phyloP scores from a whole-genome alignment of 2,797 vertebrate species.

The Cyprinodon diabolis region DNA sequence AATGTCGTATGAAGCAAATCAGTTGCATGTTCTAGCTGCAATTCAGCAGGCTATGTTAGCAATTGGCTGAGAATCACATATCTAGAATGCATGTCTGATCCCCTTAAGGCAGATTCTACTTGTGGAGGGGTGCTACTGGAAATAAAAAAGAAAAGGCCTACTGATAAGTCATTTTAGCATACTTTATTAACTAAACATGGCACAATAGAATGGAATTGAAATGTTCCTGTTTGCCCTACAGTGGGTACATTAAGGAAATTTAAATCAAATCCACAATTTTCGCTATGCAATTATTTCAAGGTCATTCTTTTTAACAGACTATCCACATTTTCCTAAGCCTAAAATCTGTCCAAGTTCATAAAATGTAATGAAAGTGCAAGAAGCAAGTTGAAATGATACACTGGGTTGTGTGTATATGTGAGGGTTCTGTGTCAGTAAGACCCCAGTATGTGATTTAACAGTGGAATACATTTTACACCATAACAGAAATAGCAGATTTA shows the following conservation, averaged over 20 bases:
- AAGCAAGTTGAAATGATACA: conserved; percentile 49
- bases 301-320: neutral
- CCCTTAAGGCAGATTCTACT: neutral
- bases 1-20: neutral
- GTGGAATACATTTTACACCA: conserved; percentile 69
- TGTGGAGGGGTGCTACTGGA: neutral
- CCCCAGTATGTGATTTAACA: conserved; percentile 64
- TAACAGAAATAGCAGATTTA: conserved; percentile 74
- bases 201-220: too few relatives aligned
- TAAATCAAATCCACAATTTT: neutral
- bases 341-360: conserved; percentile 30
- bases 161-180: neutral
- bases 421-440: conserved; percentile 26
- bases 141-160: neutral
- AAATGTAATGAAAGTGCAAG: conserved; percentile 56
- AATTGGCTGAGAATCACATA: neutral
- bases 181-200: too few relatives aligned
- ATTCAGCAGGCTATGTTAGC: neutral
- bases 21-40: neutral
- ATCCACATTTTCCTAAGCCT: neutral
- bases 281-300: neutral
- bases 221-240: too few relatives aligned
- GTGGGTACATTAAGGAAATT: too few relatives aligned
- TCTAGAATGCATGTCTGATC: neutral
- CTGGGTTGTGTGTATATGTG: conserved; percentile 8